phyloP scores from a whole-genome alignment of 2,113 vertebrate species.

The Vicugna pacos region DNA sequence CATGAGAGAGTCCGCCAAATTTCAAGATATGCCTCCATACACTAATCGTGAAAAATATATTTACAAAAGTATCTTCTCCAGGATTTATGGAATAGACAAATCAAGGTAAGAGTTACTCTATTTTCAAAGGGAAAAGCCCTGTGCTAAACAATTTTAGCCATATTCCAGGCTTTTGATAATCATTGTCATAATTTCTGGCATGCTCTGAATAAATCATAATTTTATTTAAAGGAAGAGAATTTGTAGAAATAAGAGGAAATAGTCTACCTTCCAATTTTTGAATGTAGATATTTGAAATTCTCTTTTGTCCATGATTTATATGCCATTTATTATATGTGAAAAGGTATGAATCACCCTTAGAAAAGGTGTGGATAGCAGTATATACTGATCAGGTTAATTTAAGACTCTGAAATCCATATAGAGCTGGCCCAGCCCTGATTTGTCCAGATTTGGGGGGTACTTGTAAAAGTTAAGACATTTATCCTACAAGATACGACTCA shows the following conservation, averaged over 20 bases:
- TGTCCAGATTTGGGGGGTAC: background rate
- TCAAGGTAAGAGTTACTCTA: constrained; percentile 15
- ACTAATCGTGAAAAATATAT: constrained; percentile 78
- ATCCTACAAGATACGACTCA: background rate
- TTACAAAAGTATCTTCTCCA: constrained; percentile 61
- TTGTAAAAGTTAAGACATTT: background rate
- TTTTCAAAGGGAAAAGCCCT: background rate
- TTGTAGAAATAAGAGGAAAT: background rate
- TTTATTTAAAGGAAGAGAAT: background rate
- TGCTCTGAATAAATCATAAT: background rate
- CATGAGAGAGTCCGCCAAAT: constrained; percentile 46
- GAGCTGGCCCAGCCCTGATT: background rate
- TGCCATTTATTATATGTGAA: background rate
- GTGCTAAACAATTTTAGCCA: background rate
- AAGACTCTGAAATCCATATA: background rate
- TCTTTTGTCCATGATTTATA: background rate
- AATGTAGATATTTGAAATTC: background rate
- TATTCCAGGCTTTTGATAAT: background rate
- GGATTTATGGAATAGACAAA: constrained; percentile 51
- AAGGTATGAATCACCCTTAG: background rate
- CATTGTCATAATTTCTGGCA: constrained; percentile 5
- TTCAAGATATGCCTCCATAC: constrained; percentile 63
- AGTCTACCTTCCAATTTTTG: background rate
- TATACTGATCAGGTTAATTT: background rate
- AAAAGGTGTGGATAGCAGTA: background rate